These are phyloP conservation scores for Cephus spinipes DNA, from an alignment of 2,888 invertebrate species.

Conservation along the genomic window DNA sequence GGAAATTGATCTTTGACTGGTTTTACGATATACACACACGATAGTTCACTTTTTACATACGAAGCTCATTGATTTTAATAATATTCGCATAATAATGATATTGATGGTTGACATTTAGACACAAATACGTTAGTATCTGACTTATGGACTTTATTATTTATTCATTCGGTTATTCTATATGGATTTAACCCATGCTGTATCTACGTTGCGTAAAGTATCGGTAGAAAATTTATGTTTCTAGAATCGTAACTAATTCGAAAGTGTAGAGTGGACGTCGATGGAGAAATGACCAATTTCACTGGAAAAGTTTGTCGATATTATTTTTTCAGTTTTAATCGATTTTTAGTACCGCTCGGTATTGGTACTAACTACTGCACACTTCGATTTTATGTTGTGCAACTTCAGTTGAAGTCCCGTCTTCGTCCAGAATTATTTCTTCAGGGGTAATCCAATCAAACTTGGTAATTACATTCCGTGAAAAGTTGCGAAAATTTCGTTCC, in stretches of 20 bases:
- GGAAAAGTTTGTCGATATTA: neutral
- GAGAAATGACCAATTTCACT: neutral
- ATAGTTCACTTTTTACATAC: neutral
- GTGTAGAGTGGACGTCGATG: neutral
- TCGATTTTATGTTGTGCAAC: slow-evolving; percentile 2
- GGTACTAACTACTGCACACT: neutral
- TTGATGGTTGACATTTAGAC: neutral
- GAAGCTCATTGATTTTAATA: neutral
- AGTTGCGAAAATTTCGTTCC: slow-evolving; percentile 18
- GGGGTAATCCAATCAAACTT: slow-evolving; percentile 49
- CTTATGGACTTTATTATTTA: neutral
- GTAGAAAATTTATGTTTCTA: neutral
- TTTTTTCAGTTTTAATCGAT: neutral
- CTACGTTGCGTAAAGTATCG: neutral
- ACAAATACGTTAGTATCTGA: neutral
- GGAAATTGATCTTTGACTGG: neutral
- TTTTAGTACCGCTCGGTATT: neutral
- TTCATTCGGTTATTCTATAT: neutral
- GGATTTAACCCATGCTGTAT: neutral
- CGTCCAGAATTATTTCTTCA: slow-evolving; percentile 26
- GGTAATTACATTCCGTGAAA: slow-evolving; percentile 48
- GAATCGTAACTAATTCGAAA: neutral
- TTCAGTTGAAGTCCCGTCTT: slow-evolving; percentile 5
- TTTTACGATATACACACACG: neutral
- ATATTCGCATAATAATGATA: neutral